phyloP scores from a whole-genome alignment of 2,797 vertebrate species.

The Spinibarbus caldwelli region DNA sequence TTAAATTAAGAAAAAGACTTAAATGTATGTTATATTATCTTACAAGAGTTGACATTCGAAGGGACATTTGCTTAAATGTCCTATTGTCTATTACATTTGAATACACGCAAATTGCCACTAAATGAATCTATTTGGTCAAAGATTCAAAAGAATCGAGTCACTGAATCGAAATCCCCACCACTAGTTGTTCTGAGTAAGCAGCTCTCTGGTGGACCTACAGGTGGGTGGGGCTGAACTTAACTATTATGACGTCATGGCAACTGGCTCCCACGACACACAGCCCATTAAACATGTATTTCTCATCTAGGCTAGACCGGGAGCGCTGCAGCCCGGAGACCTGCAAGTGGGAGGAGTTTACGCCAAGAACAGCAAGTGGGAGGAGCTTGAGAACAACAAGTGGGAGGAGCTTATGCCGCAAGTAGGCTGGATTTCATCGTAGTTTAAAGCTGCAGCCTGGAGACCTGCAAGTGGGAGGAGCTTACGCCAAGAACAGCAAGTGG shows the following conservation, averaged over 20 bases:
- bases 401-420: too few relatives aligned
- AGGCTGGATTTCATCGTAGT: too few relatives aligned
- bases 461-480: too few relatives aligned
- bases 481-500: too few relatives aligned
- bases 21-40: neutral
- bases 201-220: neutral
- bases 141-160: neutral
- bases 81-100: neutral
- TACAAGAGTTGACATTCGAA: neutral
- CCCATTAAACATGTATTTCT: slow-evolving; percentile 61
- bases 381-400: too few relatives aligned
- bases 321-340: too few relatives aligned
- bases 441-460: too few relatives aligned
- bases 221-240: slow-evolving; percentile 65
- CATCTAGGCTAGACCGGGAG: slow-evolving; percentile 18
- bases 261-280: slow-evolving; percentile 65
- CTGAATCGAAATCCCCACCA: neutral
- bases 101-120: neutral
- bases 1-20: neutral
- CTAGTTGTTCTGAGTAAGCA: neutral
- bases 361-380: too few relatives aligned
- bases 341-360: too few relatives aligned
- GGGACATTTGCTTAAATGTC: neutral
- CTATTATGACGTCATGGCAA: slow-evolving; percentile 48
- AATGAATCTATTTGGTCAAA: neutral